Base-by-base conservation (phyloP, 2,888 invertebrate genomes). In the Sceliomorpha sp. region DNA sequence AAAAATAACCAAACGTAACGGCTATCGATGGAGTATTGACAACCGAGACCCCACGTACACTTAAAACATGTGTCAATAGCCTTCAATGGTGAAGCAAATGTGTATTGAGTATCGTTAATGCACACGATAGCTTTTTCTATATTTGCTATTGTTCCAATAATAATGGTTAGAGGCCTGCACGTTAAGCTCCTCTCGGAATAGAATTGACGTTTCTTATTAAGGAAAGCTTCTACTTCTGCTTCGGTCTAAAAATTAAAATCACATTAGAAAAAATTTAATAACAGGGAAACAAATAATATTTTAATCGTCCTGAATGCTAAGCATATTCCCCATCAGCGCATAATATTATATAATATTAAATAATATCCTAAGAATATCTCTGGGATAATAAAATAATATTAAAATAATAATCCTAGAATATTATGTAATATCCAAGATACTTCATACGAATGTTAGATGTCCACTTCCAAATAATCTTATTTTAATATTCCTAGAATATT, bases 1-100 rank as follows among this genome's bases (percentile, higher is more conserved):
- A 53, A 14, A 53, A 53, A 42, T 14, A 42, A 10, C 53, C 53
- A 48, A 17, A 20, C 32, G n/a, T 48, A 20, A 4, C 36, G 20
- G 20, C 36, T 32, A 9, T 48, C 48, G 7, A 48, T 10, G 5
- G 51, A 29, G n/a, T 51, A 51, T 6, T 40, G 37, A 31, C 31
- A 26, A 31, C 10, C 5, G 1, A 51, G 51, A 27, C 17, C 51
- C 1, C 8, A 6, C 1, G 20, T 17, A 13, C 1, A 13, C 13
- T 51, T 51, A 31, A 17, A 51, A 17, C 29, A 15, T 9, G 40
- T n/a, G 15, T 51, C 51, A 14, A 51, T 17, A 4, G 51, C 31
- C 8, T 51, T 51, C 12, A 51, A 8, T 15, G 51, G 40, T 12
- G 51, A 37, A 7, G 13, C 4, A 20, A 36, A 51, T 9, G 1